These are phyloP conservation scores for Eucera pruinosa DNA, from an alignment of 2,888 invertebrate genomes.

Conservation along the genomic window DNA sequence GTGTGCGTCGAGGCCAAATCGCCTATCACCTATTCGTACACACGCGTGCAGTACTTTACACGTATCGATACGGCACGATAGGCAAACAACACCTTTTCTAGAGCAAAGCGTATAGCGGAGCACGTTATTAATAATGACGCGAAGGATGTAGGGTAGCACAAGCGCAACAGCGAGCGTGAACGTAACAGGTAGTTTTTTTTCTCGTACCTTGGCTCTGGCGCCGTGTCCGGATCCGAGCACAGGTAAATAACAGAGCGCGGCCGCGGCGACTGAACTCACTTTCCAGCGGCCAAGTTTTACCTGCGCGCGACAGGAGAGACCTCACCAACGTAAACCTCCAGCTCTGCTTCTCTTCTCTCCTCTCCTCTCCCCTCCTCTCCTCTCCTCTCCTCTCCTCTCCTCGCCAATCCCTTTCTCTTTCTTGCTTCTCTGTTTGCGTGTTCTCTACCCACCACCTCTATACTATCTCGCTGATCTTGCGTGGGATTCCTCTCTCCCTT, in stretches of 20 bases:
- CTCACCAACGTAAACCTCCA: conserved; percentile 78
- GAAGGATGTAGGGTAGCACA: neutral
- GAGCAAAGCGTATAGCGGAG: neutral
- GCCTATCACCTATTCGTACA: too few relatives aligned
- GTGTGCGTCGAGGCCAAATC: too few relatives aligned
- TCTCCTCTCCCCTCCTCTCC: too few relatives aligned
- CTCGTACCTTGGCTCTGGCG: conserved; percentile 59
- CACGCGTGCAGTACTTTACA: too few relatives aligned
- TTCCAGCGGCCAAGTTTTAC: conserved; percentile 67
- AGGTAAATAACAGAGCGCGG: conserved; percentile 75
- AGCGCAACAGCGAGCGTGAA: conserved; percentile 25
- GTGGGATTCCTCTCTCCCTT: too few relatives aligned
- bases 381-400: neutral
- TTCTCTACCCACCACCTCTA: too few relatives aligned
- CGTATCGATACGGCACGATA: too few relatives aligned
- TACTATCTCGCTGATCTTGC: too few relatives aligned
- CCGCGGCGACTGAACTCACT: conserved; percentile 79
- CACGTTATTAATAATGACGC: too few relatives aligned
- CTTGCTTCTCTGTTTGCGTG: too few relatives aligned
- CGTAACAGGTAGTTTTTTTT: conserved; percentile 46
- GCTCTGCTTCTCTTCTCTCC: neutral
- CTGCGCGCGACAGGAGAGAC: conserved; percentile 72
- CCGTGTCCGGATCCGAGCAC: conserved; percentile 69
- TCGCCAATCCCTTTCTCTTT: too few relatives aligned
- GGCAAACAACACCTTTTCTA: too few relatives aligned